Evolutionary conservation across 2,113 vertebrate species (phyloP), one percentile per base, ranked within the genome.

Genomic region (Zingel zingel): DNA sequence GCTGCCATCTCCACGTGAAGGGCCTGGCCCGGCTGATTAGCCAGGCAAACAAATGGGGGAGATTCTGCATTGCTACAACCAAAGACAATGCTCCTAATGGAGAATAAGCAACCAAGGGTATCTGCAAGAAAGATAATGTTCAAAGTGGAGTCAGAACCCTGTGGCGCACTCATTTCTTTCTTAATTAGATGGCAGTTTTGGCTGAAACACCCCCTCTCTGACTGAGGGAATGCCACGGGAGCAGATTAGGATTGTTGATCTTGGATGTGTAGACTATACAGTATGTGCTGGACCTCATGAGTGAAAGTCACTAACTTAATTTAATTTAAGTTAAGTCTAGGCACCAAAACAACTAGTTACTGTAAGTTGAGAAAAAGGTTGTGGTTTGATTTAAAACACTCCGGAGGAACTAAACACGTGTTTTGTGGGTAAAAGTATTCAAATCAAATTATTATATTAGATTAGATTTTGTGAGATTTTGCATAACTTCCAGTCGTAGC

Each of bases 31-130:
- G 70, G 77, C 83, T 91, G 90, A 91, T 92, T 91, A 93, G 65
- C 78, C 80, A 77, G 85, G 85, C 87, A 82, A 90, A 92, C 87
- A 90, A 86, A 91, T 90, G 57, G 62, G 54, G 73, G 57, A 62
- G 61, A 59, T 79, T 61, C 64, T 72, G 77, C 58, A 58, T 83
- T 45, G 58, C 76, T 74, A 59, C 63, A 75, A 79, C 77, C 47
- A 59, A 73, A 89, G 72, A 74, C n/a, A 23, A 62, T 43, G 36
- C 77, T 83, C 74, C 72, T 56, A 6, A 50, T 82, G 73, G 74
- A 83, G 68, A 77, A 53, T 50, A 58, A 79, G 65, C 39, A 51
- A 74, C 68, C 3, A 18, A 84, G 84, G 84, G 66, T 82, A 75
- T 89, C 83, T 85, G 74, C n/a, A 66, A 83, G 68, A 91, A 54